These are phyloP conservation scores for Cygnus buccinator DNA, from an alignment of 2,113 vertebrate species.

Conservation along the genomic window DNA sequence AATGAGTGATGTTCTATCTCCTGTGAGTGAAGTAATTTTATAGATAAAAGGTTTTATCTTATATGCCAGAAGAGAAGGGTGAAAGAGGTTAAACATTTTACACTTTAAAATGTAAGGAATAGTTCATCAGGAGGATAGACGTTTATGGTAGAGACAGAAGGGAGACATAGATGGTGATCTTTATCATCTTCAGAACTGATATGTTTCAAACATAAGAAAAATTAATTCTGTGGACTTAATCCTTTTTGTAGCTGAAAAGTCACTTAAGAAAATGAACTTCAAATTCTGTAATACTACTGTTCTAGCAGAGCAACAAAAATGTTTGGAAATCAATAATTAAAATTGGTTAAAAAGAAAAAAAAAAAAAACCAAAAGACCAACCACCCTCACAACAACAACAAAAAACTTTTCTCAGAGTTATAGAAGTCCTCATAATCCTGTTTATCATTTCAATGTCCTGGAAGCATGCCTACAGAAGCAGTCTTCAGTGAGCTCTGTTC, in stretches of 20 bases:
- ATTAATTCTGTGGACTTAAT: not conserved
- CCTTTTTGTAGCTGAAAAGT: not conserved
- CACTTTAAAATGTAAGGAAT: not conserved
- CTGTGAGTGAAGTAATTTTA: not conserved
- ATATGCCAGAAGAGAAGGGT: not conserved
- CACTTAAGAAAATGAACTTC: not conserved
- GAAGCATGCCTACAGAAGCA: not conserved
- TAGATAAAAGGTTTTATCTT: not conserved
- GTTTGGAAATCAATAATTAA: not conserved
- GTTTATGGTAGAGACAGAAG: not conserved
- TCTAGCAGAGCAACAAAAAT: not conserved
- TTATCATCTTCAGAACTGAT: not conserved
- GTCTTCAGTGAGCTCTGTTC: not conserved
- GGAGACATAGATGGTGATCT: not conserved
- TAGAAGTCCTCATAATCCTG: not conserved
- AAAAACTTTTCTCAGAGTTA: not conserved
- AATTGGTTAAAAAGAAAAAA: not conserved
- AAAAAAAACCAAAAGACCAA: no score
- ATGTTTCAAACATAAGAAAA: not conserved
- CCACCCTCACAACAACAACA: no score
- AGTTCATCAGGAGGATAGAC: not conserved
- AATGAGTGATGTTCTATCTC: not conserved
- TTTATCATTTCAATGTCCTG: not conserved
- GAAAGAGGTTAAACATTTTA: not conserved
- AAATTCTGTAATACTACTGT: not conserved